phyloP scores from a whole-genome alignment of 2,888 invertebrate species.

The Drosophila demipolita region DNA sequence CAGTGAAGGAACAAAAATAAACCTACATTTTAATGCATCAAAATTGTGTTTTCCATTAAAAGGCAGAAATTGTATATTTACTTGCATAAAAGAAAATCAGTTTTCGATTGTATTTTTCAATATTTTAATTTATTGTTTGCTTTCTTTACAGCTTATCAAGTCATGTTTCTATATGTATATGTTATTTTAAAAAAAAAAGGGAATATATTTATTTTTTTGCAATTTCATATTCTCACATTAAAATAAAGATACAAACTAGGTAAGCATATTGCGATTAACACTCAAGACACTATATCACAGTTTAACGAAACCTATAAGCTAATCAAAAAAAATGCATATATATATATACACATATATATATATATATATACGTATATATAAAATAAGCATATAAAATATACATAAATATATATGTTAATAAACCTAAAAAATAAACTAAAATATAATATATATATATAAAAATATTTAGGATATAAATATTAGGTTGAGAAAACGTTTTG shows the following conservation, averaged over 20 bases:
- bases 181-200: constrained; percentile 8
- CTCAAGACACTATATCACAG: constrained; percentile 71
- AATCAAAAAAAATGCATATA: constrained; percentile 6
- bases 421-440: constrained; percentile 30
- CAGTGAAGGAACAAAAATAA: neutral
- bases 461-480: neutral
- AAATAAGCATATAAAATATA: neutral
- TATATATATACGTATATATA: neutral
- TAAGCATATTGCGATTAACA: constrained; percentile 62
- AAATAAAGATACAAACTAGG: constrained; percentile 49
- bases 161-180: constrained; percentile 19
- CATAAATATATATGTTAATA: constrained; percentile 32
- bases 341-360: too few species aligned
- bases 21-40: neutral
- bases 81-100: neutral
- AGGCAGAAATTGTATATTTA: neutral
- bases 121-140: constrained; percentile 44
- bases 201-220: constrained; percentile 42
- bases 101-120: constrained; percentile 1
- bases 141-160: constrained; percentile 36
- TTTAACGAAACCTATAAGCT: constrained; percentile 30
- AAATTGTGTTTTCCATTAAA: neutral
- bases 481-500: constrained; percentile 16
- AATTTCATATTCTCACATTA: constrained; percentile 23
- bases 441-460: constrained; percentile 12